Evolutionary conservation across 2,888 invertebrate species (phyloP), one percentile per base, ranked within the genome.

Genomic region (Acleris holmiana): DNA sequence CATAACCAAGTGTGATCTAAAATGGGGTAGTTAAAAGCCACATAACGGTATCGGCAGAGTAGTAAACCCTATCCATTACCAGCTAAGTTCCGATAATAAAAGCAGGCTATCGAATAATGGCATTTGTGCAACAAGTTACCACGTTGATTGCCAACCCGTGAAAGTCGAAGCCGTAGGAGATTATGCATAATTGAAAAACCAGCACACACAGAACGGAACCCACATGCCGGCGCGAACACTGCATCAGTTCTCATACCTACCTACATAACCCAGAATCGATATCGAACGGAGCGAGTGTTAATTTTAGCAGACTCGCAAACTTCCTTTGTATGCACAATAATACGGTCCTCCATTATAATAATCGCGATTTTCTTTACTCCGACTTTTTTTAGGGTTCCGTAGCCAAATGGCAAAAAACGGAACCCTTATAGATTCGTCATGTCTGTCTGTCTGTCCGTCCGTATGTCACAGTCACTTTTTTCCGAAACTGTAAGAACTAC

Each of bases 231-330:
- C 50, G 56, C 35, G 46, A 46, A 49, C 50, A 56, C 41, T 62
- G 56, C 62, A 62, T 62, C 51, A 50, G 50, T 63, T 63, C 10
- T 51, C 35, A 29, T 35, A 51, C 48, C 41, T 46, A 35, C 41
- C 49, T 44, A 56, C 55, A 63, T 57, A 61, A 80, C 82, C 53
- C 73, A 76, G 76, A 83, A 86, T 85, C 85, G 79, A 86, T 86
- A 84, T 79, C 76, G 83, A 81, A 76, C 82, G 79, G 44, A 57
- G 66, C 76, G 69, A 71, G 68, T 71, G 78, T 67, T 67, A 63
- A 80, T 78, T 78, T 78, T 82, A 80, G 79, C 78, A 72, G 73
- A 69, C 62, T 68, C 67, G 74, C 62, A 67, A 71, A 68, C 72
- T 72, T 71, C 72, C 72, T 55, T 65, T 49, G 54, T 70, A 68